Evolutionary conservation across 2,888 invertebrate genomes (phyloP).

Genomic region (Dasysyrphus albostriatus): DNA sequence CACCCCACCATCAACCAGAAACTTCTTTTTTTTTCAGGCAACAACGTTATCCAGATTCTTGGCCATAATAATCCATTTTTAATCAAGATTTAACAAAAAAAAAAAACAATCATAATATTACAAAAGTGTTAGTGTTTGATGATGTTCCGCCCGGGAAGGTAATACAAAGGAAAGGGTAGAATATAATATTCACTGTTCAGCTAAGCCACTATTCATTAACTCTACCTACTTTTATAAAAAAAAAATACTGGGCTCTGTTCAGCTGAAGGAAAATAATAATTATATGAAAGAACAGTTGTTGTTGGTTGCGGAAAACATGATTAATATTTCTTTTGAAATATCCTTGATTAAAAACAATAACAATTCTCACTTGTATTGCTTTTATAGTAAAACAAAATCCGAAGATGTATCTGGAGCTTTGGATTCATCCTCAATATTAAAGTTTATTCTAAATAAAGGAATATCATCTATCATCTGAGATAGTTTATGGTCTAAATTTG

Average conservation of each 20-base stretch:
- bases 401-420: not conserved
- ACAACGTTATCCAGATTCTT: slow-evolving; percentile 17
- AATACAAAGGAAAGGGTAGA: not conserved
- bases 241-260: slow-evolving; percentile 37
- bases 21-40: not conserved
- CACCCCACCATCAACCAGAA: not conserved
- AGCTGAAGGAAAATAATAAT: not conserved
- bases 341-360: not conserved
- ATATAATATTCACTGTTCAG: slow-evolving; percentile 7
- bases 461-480: too few relatives aligned
- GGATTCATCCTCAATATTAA: too few relatives aligned
- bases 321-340: slow-evolving; percentile 36
- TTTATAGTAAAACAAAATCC: not conserved
- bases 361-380: not conserved
- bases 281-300: slow-evolving; percentile 38
- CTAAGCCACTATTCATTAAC: slow-evolving; percentile 30
- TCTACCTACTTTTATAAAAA: slow-evolving; percentile 19
- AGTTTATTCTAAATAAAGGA: not conserved
- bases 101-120: slow-evolving; percentile 63
- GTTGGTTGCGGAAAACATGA: slow-evolving; percentile 47
- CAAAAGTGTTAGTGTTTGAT: slow-evolving; percentile 70
- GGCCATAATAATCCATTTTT: slow-evolving; percentile 63
- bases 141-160: slow-evolving; percentile 5
- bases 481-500: too few relatives aligned
- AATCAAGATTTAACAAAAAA: slow-evolving; percentile 44